Conservation (phyloP, 1,140 invertebrate genomes). For the Drosophila prosaltans region DNA sequence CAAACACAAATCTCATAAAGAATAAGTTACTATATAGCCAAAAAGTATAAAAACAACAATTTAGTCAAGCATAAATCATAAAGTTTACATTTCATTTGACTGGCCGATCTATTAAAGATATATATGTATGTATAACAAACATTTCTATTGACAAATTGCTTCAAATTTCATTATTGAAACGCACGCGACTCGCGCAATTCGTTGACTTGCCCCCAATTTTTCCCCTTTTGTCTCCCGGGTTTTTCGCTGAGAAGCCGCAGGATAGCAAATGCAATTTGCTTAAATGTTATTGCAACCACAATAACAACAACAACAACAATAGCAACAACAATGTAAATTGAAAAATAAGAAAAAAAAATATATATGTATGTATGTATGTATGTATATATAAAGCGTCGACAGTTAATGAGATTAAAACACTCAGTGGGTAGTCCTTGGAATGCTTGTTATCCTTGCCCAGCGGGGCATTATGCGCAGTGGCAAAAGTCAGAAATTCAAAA, state of each 20-base stretch:
- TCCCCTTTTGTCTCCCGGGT: not conserved
- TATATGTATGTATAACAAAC: not conserved
- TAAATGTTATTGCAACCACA: slow-evolving; percentile 54
- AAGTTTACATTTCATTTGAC: slow-evolving; percentile 2
- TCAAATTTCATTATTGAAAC: slow-evolving; percentile 19
- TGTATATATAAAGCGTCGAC: slow-evolving; percentile 39
- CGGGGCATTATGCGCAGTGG: slow-evolving; percentile 57
- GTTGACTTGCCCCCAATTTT: not conserved
- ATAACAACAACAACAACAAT: slow-evolving; percentile 45
- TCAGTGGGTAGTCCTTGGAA: slow-evolving; percentile 56
- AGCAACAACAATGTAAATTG: slow-evolving; percentile 29
- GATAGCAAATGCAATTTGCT: slow-evolving; percentile 60
- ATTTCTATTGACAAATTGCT: slow-evolving; percentile 21
- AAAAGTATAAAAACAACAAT: not conserved
- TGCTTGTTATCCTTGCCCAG: slow-evolving; percentile 42
- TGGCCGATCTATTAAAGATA: not conserved
- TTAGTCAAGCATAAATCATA: not conserved
- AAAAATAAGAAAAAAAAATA: slow-evolving; percentile 24
- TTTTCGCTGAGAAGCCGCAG: slow-evolving; percentile 40
- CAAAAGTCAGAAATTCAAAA: slow-evolving; percentile 20
- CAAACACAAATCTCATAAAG: too few species aligned
- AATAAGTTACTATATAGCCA: too few species aligned
- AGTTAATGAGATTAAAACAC: slow-evolving; percentile 81
- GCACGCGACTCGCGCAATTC: slow-evolving; percentile 31
- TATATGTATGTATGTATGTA: too few species aligned